Evolutionary conservation across 1,140 invertebrate genomes (phyloP), one percentile per base, ranked within the genome.

Genomic region (Drosophila funebris): DNA sequence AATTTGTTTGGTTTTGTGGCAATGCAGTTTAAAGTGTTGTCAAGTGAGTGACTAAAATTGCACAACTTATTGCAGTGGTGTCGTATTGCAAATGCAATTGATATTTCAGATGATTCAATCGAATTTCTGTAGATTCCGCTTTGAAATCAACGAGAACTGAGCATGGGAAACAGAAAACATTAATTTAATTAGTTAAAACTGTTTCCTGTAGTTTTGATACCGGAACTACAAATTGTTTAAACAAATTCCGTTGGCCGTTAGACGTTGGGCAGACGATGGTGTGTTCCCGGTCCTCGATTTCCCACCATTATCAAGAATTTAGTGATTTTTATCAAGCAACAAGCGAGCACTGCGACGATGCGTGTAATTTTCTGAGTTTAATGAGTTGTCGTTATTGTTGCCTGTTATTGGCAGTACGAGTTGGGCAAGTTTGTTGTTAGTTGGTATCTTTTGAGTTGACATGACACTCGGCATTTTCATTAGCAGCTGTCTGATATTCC

Each of bases 391-490:
- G 39, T 48, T 54, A 43, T 31, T 50, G 39, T 48, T 31, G 22
- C 16, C 24, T 18, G 44, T 41, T 27, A 37, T 44, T 61, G 27
- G 27, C 36, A 31, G 41, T 64, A 73, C 29, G 24, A 18, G 41
- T 67, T 22, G 20, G 31, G 37, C 54, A 60, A 16, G 22, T 36
- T 36, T 11, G 31, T 36, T 36, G 31, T 56, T 54, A 20, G 33
- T 54, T 50, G 37, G 33, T 69, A 70, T 73, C 66, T 54, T 11
- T 0, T 37, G 20, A 7, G 44, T 73, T 80, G 82, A 77, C 66
- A 77, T 66, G 75, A 7, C 22, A 61, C 29, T 61, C 46, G 72
- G 73, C 56, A 57, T 60, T 85, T 87, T 85, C 81, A 85, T 85
- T 85, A 87, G 62, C 66, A 46, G 24, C n/a, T 64, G 48, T 36